These are phyloP conservation scores for Peromyscus aztecus DNA, from an alignment of 2,797 vertebrate genomes.

Conservation along the genomic window DNA sequence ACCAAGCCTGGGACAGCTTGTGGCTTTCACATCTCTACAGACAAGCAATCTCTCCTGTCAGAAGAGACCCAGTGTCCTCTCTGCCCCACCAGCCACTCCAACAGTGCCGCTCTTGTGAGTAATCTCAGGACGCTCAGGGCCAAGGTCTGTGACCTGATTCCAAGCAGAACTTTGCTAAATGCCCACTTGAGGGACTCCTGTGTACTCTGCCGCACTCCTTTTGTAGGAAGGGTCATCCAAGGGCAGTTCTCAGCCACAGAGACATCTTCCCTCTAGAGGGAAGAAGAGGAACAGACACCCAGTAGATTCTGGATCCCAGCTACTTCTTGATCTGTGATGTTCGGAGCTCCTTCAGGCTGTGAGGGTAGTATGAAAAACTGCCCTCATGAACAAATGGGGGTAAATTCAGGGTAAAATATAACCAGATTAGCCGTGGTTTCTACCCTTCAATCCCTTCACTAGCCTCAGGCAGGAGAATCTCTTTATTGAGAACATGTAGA, in stretches of 20 bases:
- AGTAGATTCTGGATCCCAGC: background rate
- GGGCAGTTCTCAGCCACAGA: conserved; percentile 68
- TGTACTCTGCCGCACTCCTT: background rate
- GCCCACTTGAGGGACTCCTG: conserved; percentile 33
- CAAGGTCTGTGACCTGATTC: conserved; percentile 16
- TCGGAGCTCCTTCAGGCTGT: conserved; percentile 39
- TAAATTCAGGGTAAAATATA: conserved; percentile 62
- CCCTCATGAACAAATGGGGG: conserved; percentile 28
- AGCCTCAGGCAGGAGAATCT: conserved; percentile 59
- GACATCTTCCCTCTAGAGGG: background rate
- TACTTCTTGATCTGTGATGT: conserved; percentile 44
- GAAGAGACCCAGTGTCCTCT: background rate
- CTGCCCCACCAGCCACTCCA: background rate
- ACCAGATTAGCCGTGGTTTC: conserved; percentile 49
- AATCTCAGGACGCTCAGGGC: conserved; percentile 11
- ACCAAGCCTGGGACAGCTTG: background rate
- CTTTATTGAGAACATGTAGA: conserved; percentile 42
- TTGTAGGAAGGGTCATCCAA: conserved; percentile 40
- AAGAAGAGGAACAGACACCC: conserved; percentile 56
- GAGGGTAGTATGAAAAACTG: conserved; percentile 64
- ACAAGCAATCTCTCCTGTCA: conserved; percentile 22
- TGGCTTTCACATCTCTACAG: conserved; percentile 12
- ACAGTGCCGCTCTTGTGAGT: conserved; percentile 4
- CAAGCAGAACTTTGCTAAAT: conserved; percentile 27
- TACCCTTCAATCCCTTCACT: conserved; percentile 44